Conservation (phyloP, 2,888 invertebrate genomes). For the Phytoseiulus persimilis region DNA sequence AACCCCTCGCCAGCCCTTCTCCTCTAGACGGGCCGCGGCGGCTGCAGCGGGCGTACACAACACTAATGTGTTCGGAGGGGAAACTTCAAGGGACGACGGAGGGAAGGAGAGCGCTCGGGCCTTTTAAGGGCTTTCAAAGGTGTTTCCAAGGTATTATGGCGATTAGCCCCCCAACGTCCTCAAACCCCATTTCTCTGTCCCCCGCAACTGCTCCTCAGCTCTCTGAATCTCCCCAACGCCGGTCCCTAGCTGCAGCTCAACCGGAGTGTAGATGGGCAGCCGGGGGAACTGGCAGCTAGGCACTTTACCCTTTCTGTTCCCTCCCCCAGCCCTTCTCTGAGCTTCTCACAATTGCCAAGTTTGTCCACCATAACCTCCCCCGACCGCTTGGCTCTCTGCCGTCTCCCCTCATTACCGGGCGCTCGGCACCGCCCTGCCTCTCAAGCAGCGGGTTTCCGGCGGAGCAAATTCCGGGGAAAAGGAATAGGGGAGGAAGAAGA, state of each 20-base stretch:
- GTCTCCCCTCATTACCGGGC: neutral
- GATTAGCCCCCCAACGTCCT: constrained; percentile 18
- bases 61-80: constrained; percentile 34
- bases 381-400: neutral
- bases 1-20: constrained; percentile 33
- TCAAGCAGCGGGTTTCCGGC: neutral
- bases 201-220: neutral
- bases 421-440: neutral
- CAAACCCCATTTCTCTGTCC: neutral
- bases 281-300: neutral
- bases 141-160: constrained; percentile 39
- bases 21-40: constrained; percentile 14
- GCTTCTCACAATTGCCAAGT: constrained; percentile 37
- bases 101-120: constrained; percentile 16
- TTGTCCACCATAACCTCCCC: constrained; percentile 27
- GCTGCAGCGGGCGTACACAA: constrained; percentile 29
- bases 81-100: neutral
- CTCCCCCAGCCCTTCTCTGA: neutral
- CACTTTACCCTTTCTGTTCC: constrained; percentile 24
- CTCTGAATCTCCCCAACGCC: neutral
- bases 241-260: neutral
- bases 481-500: neutral
- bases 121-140: constrained; percentile 39
- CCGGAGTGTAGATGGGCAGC: neutral
- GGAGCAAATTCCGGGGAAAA: too few species aligned